Evolutionary conservation across 2,797 vertebrate species (phyloP).

Genomic region (Rhinichthys osculus): DNA sequence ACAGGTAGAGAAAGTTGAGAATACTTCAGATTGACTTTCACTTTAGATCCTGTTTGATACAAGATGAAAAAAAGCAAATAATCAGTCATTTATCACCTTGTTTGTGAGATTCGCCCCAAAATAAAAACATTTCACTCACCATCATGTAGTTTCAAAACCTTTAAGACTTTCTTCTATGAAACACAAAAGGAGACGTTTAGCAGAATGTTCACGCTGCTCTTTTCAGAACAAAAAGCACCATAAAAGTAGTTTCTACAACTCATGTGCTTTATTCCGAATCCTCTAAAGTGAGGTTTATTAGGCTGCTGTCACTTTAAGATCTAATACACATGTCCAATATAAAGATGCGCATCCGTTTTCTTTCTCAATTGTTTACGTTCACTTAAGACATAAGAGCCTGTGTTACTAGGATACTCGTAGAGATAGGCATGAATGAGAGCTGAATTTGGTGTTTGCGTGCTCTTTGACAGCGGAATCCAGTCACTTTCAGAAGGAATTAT

Average conservation of each 20-base stretch:
- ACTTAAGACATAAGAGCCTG: not conserved
- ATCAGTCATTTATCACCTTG: not conserved
- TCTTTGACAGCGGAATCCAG: no score
- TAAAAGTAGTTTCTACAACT: not conserved
- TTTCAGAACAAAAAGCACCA: not conserved
- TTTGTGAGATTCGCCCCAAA: not conserved
- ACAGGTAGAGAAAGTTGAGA: constrained; percentile 58
- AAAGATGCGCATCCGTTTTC: not conserved
- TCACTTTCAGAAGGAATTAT: no score
- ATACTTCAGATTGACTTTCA: not conserved
- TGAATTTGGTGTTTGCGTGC: not conserved
- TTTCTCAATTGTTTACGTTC: not conserved
- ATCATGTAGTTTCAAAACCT: not conserved
- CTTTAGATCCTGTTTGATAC: not conserved
- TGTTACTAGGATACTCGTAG: not conserved
- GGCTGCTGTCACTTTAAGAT: not conserved
- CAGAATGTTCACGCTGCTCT: not conserved
- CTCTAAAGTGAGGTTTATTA: not conserved
- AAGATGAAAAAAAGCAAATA: not conserved
- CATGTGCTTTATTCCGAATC: not conserved
- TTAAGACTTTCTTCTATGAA: not conserved
- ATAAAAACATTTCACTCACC: not conserved
- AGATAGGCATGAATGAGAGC: not conserved
- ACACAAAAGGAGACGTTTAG: not conserved
- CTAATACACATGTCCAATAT: not conserved